A percentile compares a stretch with the other conserved stretches of the same genome.
Evolutionary conservation across 2,797 vertebrate species (phyloP).

Genomic region (Erpetoichthys calabaricus): DNA sequence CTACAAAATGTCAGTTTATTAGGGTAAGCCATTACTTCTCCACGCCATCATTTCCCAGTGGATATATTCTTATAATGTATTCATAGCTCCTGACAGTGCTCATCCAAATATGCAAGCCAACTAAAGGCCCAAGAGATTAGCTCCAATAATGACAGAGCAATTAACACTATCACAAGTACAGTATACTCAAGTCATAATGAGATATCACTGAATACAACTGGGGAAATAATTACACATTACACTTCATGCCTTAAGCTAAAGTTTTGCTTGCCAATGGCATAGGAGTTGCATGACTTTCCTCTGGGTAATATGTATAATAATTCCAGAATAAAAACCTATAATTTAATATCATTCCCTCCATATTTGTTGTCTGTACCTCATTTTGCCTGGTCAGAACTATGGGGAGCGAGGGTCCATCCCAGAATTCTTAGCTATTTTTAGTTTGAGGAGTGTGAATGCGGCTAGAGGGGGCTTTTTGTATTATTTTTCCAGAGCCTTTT

Average conservation of each 20-base stretch:
- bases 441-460: too few species aligned
- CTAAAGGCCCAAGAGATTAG: constrained; percentile 19
- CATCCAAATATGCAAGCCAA: constrained; percentile 18
- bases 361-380: too few species aligned
- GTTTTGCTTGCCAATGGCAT: constrained; percentile 11
- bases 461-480: too few species aligned
- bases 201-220: constrained; percentile 2
- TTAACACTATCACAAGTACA: constrained; percentile 21
- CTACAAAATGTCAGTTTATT: constrained; percentile 2
- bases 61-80: constrained; percentile 11
- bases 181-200: constrained; percentile 15
- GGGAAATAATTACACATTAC: constrained; percentile 15
- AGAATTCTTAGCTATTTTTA: too few species aligned
- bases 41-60: neutral
- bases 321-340: too few species aligned
- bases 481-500: too few species aligned
- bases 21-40: neutral
- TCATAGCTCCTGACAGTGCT: constrained; percentile 15
- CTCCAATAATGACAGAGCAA: constrained; percentile 18
- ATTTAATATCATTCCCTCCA: too few species aligned
- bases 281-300: constrained; percentile 3
- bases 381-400: too few species aligned
- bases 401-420: too few species aligned
- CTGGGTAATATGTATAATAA: too few species aligned
- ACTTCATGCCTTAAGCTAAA: constrained; percentile 8